These are phyloP conservation scores for Protula sp. DNA, from an alignment of 2,888 invertebrate genomes.

Conservation along the genomic window DNA sequence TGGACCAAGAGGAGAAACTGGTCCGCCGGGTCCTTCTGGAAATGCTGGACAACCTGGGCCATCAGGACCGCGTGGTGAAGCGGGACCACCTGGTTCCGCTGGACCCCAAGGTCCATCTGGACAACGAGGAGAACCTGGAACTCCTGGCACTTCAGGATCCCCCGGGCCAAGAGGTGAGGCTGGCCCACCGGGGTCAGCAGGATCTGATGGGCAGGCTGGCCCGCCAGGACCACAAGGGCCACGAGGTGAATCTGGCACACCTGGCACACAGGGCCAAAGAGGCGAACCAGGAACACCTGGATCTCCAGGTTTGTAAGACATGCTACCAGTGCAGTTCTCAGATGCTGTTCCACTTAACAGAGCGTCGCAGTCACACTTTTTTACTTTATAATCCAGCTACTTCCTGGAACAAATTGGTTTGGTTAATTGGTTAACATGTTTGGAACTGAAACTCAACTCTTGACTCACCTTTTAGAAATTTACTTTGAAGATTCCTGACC, in stretches of 20 bases:
- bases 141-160: conserved; percentile 15
- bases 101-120: conserved; percentile 12
- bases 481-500: no score
- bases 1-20: conserved; percentile 15
- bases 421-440: no score
- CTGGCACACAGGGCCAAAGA: conserved; percentile 15
- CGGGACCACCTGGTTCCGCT: conserved; percentile 7
- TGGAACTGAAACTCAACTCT: no score
- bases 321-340: neutral
- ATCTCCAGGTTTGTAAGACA: conserved; percentile 2
- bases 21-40: conserved; percentile 27
- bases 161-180: conserved; percentile 12
- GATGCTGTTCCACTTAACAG: no score
- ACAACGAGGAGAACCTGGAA: conserved; percentile 9
- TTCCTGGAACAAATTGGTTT: no score
- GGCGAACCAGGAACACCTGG: conserved; percentile 19
- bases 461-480: no score
- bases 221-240: conserved; percentile 60
- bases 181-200: conserved; percentile 17
- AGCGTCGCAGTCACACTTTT: no score
- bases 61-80: conserved; percentile 54
- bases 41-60: conserved; percentile 25
- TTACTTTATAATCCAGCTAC: no score
- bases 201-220: conserved; percentile 12
- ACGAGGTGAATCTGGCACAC: conserved; percentile 20